Evolutionary conservation across 1,140 invertebrate genomes (phyloP).

Genomic region (Anastrepha obliqua): DNA sequence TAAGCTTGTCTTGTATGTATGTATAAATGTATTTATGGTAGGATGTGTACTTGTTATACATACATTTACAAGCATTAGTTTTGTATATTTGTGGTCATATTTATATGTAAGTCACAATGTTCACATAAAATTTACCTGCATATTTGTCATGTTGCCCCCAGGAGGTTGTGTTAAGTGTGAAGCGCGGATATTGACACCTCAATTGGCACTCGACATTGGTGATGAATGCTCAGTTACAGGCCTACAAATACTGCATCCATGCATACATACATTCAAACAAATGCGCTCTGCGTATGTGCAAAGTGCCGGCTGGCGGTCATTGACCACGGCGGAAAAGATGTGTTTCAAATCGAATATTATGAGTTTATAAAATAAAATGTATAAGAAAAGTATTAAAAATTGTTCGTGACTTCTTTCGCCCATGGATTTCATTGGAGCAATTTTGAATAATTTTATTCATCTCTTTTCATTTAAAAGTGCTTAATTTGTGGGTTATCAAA

Average conservation of each 20-base stretch:
- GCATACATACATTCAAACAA: background rate
- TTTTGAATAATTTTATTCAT: no score
- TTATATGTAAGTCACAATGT: background rate
- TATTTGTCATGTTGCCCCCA: background rate
- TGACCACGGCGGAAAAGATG: background rate
- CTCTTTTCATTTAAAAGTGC: no score
- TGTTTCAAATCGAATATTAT: background rate
- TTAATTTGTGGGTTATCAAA: no score
- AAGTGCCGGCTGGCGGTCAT: background rate
- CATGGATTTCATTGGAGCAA: no score
- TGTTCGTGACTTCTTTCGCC: no score
- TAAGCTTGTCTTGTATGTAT: background rate
- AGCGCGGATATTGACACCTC: constrained; percentile 19
- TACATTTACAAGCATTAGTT: background rate
- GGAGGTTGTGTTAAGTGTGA: constrained; percentile 11
- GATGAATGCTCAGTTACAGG: constrained; percentile 16
- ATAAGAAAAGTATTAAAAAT: no score
- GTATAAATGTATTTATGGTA: background rate
- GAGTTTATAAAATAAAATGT: background rate
- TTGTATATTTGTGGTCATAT: background rate
- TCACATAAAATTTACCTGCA: background rate
- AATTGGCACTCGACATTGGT: constrained; percentile 1
- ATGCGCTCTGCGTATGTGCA: background rate
- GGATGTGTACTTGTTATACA: background rate
- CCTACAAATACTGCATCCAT: background rate